Base-by-base conservation (phyloP, 2,797 vertebrate species). In the Esox lucius region DNA sequence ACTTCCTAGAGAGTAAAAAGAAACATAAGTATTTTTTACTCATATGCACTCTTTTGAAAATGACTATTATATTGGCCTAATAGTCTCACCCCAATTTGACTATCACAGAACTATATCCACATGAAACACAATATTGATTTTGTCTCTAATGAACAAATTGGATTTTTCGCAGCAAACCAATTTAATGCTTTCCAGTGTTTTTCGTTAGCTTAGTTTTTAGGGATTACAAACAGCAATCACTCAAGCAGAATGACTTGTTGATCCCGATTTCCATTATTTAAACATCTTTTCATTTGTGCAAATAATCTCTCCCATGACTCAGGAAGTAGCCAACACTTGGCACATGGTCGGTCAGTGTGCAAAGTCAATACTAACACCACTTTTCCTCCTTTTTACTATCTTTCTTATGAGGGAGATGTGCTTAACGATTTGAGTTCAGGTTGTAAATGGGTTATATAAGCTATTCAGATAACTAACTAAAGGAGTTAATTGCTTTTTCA, bases 51-150 rank as follows among this genome's bases (percentile, higher is more conserved):
- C 2, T 19, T 59, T 59, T 53, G 49, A 66, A 68, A 64, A 83
- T 64, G 67, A 75, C 73, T 81, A 77, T 84, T 65, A 51, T 72
- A 77, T 68, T 51, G 69, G 80, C 64, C 74, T 61, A 72, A 78
- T 76, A n/a, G 68, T 72, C 64, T 17, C 64, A 33, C 64, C 26
- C 17, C 28, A 31, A 46, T 75, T 28, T 15, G 26, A 77, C 67
- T 46, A 80, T 79, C 79, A 59, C 76, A 76, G 66, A 78, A 75
- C 72, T 75, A 78, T 74, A 84, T 88, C 88, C 76, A 88, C 78
- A 72, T 80, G 78, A 78, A 87, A 85, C 85, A 85, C 86, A 78
- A 65, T 84, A 88, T 83, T 87, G 89, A 92, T 93, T 89, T 81
- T 11, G 61, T 51, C 75, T 75, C 62, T 86, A 85, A 79, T 84